Base-by-base conservation (phyloP, 2,888 invertebrate species). In the Imbricaverruca yamaguchii region DNA sequence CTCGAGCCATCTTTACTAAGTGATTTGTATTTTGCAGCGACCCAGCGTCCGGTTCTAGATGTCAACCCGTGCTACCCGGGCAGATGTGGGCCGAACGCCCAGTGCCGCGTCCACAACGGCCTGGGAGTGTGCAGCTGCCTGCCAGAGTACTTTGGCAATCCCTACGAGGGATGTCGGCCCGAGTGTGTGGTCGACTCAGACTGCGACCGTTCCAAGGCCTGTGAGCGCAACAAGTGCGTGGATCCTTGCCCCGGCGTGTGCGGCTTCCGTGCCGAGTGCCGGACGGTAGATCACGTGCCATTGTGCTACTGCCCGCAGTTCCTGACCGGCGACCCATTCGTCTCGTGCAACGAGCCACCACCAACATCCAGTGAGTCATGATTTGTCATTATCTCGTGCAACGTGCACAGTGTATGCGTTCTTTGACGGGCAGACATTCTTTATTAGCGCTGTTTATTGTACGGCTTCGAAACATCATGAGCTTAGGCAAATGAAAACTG, bases 61-160 rank as follows among this genome's bases (percentile, higher is more conserved):
- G 15, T 0, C 18, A 25, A 79, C 15, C 94, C 92, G 23, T 96
- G 96, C 86, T 91, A 91, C 83, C 91, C 92, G 84, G 92, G 92
- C 85, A 89, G 91, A 69, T 96, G 96, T 86, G 96, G 96, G 39
- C 89, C 91, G 57, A 94, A 94, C 86, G 95, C 96, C 1, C 91
- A 91, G 81, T 96, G 96, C 86, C 90, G 95, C 88, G 90, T 92
- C 80, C 91, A 94, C 55, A 90, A 91, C 77, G 93, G 80, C 18
- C 67, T 67, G 9, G 67, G 63, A 3, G 67, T 80, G 69, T 82
- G 82, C 67, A 67, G 56, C 39, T 82, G 82, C 59, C 59, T 81
- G 12, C 55, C 80, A 2, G 81, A 81, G 13, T 81, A 82, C 23
- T 91, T 92, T 6, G 95, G 95, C 87, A 91, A 83, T 59, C 83